A percentile compares a stretch with the other conserved stretches of the same genome.
These are phyloP conservation scores for Adelges cooleyi DNA, from an alignment of 1,140 invertebrate species.

Conservation along the genomic window DNA sequence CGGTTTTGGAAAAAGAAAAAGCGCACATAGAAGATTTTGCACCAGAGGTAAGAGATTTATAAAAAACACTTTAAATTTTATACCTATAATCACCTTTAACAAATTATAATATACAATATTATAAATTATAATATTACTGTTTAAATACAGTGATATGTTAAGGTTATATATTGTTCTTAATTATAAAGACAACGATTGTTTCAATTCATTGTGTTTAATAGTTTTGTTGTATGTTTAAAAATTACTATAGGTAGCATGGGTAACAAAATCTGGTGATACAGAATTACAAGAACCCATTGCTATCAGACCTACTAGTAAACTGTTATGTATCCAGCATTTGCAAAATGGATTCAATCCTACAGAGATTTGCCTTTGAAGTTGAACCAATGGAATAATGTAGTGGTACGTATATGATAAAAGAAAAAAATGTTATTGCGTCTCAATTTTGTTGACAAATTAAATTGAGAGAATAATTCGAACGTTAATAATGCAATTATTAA, in stretches of 20 bases:
- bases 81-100: too few species aligned
- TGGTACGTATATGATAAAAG: too few species aligned
- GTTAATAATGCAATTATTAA: too few species aligned
- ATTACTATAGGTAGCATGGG: constrained; percentile 29
- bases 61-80: too few species aligned
- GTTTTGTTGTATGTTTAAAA: not conserved
- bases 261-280: constrained; percentile 52
- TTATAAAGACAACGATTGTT: too few species aligned
- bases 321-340: constrained; percentile 97
- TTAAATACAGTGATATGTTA: too few species aligned
- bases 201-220: not conserved
- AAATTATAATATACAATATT: not conserved
- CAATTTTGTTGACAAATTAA: too few species aligned
- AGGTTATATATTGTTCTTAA: too few species aligned
- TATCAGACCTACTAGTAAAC: constrained; percentile 96
- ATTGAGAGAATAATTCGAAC: too few species aligned
- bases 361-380: constrained; percentile 88
- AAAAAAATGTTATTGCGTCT: not conserved
- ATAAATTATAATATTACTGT: too few species aligned
- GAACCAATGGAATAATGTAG: constrained; percentile 99
- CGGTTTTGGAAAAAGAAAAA: constrained; percentile 89
- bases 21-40: constrained; percentile 95
- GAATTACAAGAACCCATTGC: constrained; percentile 97
- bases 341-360: constrained; percentile 98
- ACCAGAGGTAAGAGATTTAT: constrained; percentile 91